Evolutionary conservation across 2,797 vertebrate genomes (phyloP).

Genomic region (Acanthurus tractus): DNA sequence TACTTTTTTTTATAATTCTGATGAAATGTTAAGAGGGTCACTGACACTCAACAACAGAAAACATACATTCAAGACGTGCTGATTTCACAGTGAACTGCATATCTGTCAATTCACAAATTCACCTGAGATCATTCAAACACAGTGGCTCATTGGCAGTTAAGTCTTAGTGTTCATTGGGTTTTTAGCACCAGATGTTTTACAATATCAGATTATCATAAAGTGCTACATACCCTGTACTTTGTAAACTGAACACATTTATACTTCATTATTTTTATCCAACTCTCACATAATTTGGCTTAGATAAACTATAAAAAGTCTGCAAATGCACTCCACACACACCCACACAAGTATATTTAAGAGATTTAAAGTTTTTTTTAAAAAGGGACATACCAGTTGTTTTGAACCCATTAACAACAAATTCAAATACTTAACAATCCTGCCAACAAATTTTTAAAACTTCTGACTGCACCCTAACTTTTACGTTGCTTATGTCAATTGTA

Average conservation of each 20-base stretch:
- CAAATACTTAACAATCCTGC: constrained; percentile 11
- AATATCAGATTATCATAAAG: constrained; percentile 11
- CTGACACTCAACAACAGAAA: constrained; percentile 20
- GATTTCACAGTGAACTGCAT: constrained; percentile 30
- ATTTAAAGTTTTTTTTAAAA: not conserved
- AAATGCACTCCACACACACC: constrained; percentile 17
- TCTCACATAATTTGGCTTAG: constrained; percentile 13
- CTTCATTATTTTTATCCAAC: constrained; percentile 6
- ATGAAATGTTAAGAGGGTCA: not conserved
- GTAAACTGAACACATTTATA: constrained; percentile 18
- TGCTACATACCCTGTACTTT: constrained; percentile 10
- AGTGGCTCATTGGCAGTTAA: not conserved
- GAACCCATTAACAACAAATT: constrained; percentile 10
- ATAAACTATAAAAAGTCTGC: constrained; percentile 19
- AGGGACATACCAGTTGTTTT: not conserved
- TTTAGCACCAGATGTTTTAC: constrained; percentile 25
- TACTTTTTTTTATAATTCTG: not conserved
- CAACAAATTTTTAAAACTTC: not conserved
- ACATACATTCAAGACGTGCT: constrained; percentile 27
- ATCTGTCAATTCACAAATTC: constrained; percentile 35
- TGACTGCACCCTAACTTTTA: not conserved
- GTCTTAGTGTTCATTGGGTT: constrained; percentile 15
- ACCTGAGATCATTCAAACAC: constrained; percentile 65
- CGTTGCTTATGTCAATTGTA: not conserved
- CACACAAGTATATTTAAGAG: not conserved